Evolutionary conservation across 1,140 invertebrate species (phyloP).

Genomic region (Leguminivora glycinivorella): DNA sequence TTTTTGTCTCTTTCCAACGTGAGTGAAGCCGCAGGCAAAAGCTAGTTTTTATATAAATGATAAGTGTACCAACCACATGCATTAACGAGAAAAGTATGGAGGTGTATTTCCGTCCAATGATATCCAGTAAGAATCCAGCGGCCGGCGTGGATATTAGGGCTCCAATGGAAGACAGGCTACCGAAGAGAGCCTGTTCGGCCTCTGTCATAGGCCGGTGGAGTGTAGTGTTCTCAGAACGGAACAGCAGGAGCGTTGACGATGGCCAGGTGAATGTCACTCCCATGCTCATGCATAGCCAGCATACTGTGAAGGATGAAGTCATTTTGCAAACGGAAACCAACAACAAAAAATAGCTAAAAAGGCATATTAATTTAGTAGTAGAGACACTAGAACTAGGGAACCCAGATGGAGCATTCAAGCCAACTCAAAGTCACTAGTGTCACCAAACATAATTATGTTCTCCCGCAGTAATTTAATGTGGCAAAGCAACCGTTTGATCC

Average conservation of each 20-base stretch:
- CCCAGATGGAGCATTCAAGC: no score
- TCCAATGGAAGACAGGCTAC: slow-evolving; percentile 49
- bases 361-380: no score
- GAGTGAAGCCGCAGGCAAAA: no score
- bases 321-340: no score
- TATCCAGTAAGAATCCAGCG: slow-evolving; percentile 41
- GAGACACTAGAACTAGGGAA: no score
- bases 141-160: slow-evolving; percentile 46
- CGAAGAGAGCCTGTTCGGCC: slow-evolving; percentile 45
- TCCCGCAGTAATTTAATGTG: no score
- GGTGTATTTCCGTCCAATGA: slow-evolving; percentile 48
- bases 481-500: no score
- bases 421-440: no score
- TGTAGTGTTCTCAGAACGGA: slow-evolving; percentile 52
- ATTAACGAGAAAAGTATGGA: slow-evolving; percentile 41
- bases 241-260: slow-evolving; percentile 48
- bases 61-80: slow-evolving; percentile 43
- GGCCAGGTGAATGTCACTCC: slow-evolving; percentile 50
- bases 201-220: slow-evolving; percentile 48
- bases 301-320: slow-evolving; percentile 36
- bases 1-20: no score
- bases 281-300: slow-evolving; percentile 39
- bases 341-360: no score
- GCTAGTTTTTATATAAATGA: not conserved
- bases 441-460: no score